These are phyloP conservation scores for Camponotus pennsylvanicus DNA, from an alignment of 1,140 invertebrate genomes.

Conservation along the genomic window DNA sequence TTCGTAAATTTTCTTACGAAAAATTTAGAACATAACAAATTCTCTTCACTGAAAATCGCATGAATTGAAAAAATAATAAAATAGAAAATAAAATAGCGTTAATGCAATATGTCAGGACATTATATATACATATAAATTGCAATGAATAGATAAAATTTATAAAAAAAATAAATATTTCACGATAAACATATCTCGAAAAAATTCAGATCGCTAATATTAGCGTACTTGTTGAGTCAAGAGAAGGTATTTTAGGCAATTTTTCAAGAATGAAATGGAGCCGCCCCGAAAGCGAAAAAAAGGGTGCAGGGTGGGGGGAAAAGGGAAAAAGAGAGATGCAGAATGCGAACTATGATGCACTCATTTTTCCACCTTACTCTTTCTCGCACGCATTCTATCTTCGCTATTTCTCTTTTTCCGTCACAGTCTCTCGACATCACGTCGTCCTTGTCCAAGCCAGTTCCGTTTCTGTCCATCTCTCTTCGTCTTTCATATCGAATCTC, in stretches of 20 bases:
- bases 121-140: not conserved
- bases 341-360: conserved; percentile 16
- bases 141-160: not conserved
- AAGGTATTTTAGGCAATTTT: conserved; percentile 56
- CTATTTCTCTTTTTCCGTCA: conserved; percentile 56
- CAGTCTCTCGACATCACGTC: conserved; percentile 25
- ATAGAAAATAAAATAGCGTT: not conserved
- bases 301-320: conserved; percentile 46
- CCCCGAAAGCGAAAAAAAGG: not conserved
- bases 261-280: not conserved
- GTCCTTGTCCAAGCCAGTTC: conserved; percentile 35
- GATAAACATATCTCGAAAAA: conserved; percentile 23
- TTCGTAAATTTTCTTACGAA: not conserved
- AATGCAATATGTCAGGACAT: not conserved
- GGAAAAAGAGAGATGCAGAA: conserved; percentile 58
- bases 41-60: not conserved
- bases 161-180: not conserved
- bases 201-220: conserved; percentile 20
- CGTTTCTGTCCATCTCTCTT: conserved; percentile 59
- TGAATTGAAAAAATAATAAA: conserved; percentile 7
- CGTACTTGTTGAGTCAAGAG: conserved; percentile 60
- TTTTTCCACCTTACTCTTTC: conserved; percentile 36
- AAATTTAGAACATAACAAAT: not conserved
- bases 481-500: conserved; percentile 64
- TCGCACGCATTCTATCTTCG: conserved; percentile 10